Percentiles rank a stretch among this genome's conserved stretches.
Conservation (phyloP, 2,888 invertebrate species). For the Scelioninae gen. 2 region DNA sequence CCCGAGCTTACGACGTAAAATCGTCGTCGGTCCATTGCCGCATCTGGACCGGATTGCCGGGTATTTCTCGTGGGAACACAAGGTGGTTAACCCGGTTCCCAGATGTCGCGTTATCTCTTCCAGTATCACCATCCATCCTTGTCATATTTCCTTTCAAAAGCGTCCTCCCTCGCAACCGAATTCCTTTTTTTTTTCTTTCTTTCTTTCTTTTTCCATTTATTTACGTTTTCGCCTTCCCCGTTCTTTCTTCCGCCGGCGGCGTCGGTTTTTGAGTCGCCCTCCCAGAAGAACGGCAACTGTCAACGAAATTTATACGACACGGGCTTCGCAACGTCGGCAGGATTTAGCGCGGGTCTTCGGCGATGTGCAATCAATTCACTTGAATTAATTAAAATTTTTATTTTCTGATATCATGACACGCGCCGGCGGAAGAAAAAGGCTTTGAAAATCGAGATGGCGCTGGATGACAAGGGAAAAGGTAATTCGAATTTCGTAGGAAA, state of each 20-base stretch:
- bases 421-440: too few species aligned
- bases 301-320: neutral
- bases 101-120: slow-evolving; percentile 60
- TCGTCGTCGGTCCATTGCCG: slow-evolving; percentile 51
- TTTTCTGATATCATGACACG: too few species aligned
- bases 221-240: too few species aligned
- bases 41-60: slow-evolving; percentile 63
- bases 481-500: too few species aligned
- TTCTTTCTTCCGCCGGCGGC: too few species aligned
- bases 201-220: neutral
- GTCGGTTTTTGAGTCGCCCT: too few species aligned
- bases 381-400: neutral
- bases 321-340: neutral
- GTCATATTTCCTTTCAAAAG: slow-evolving; percentile 51
- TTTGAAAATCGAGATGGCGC: too few species aligned
- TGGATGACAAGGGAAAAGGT: too few species aligned
- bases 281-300: neutral
- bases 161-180: neutral
- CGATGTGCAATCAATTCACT: neutral
- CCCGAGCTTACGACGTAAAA: slow-evolving; percentile 52
- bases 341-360: neutral
- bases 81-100: slow-evolving; percentile 65
- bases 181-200: slow-evolving; percentile 7
- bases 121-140: slow-evolving; percentile 52
- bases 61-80: slow-evolving; percentile 64